Base-by-base conservation (phyloP, 1,140 invertebrate species). In the Arion vulgaris region DNA sequence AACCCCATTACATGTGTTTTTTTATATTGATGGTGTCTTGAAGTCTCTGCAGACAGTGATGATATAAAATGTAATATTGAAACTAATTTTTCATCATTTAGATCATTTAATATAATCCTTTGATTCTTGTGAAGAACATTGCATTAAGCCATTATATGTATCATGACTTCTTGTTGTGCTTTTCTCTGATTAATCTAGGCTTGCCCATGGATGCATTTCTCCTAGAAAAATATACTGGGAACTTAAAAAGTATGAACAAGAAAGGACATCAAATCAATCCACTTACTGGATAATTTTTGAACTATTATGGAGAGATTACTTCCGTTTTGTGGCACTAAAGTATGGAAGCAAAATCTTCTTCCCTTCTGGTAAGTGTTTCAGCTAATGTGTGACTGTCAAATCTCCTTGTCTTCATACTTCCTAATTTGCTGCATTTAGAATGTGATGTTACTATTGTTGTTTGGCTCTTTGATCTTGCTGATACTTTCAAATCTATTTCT, bases 251-350 rank as follows among this genome's bases (percentile, higher is more conserved):
- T 93, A 92, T 85, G 92, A 93, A 79, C 51, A 84, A 28, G 84
- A 90, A 36, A 78, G 90, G 45, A 85, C 85, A 19, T 84, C 90
- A 13, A 93, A 93, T 57, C 87, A 93, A 71, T 92, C 92, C 13
- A 93, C 92, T 13, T 93, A 93, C 83, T 93, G 92, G 91, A 90
- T 93, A 26, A 88, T 92, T 57, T 93, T 93, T 88, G 92, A 93
- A 74, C 86, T 93, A 39, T 53, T 93, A 13, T 93, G 92, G 92
- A 86, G 92, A 77, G 92, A 93, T 77, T 93, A 93, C 83, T 93
- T 93, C 80, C 85, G 91, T 84, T 93, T 88, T 88, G 90, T 93
- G 34, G 89, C 89, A 32, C n/a, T 92, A 15, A 93, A 93, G 82
- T 93, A 90, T 87, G 92, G 92, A 32, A 90, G 91, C 81, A 80